Base-by-base conservation (phyloP, 2,113 vertebrate genomes). In the Coryphaenoides rupestris region DNA sequence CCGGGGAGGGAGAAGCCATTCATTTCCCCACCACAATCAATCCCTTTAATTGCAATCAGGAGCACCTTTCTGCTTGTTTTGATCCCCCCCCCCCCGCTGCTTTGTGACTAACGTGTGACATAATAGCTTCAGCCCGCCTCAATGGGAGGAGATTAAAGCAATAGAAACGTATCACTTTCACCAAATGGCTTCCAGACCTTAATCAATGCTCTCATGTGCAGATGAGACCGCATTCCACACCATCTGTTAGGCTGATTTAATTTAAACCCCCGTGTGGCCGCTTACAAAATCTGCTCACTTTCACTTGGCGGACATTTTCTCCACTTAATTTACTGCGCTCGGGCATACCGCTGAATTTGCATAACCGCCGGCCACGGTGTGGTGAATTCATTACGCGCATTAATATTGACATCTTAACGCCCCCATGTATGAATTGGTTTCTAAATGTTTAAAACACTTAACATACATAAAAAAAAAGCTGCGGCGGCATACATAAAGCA, bases 351-450 rank as follows among this genome's bases (percentile, higher is more conserved):
- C 69, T 82, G 70, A 80, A 79, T 78, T 63, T 79, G 68, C 73
- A 75, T 63, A 58, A 21, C 53, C 64, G 62, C 77, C 61, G 52
- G 62, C 77, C 61, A 55, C 17, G 23, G 55, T 58, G 2, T 9
- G 65, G n/a, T n/a, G n/a, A n/a, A 69, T 55, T 63, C 0, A 2
- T 58, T 46, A 63, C 69, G 57, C 68, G 72, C 5, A 55, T 15
- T 57, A 49, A n/a, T 3, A 22, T 50, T 19, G 26, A 62, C 66
- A 73, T 66, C 47, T 69, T 59, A 56, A 74, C 93, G 91, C 84
- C 98, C 96, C 96, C 92, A 0, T 91, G 13, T 40, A 40, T 1
- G 2, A 40, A 40, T 40, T 7, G 33, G 7, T 40, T 12, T 12
- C 9, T 40, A 40, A 40, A 40, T 40, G 33, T 40, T n/a, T n/a